These are phyloP conservation scores for Mastacembelus armatus DNA, from an alignment of 2,797 vertebrate genomes.

Conservation along the genomic window DNA sequence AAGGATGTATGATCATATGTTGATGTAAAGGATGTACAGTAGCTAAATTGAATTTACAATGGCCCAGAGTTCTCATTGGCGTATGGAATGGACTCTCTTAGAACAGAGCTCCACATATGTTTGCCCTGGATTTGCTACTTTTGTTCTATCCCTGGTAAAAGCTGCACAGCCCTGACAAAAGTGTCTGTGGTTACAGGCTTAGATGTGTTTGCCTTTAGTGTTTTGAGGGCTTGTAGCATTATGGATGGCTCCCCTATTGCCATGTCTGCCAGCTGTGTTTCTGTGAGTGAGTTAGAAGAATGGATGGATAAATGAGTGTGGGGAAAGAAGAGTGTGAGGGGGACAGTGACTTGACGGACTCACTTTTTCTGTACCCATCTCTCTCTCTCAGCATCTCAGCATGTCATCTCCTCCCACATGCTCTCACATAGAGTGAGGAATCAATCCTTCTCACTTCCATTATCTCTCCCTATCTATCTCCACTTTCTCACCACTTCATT, in stretches of 20 bases:
- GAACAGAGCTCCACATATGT: slow-evolving; percentile 4
- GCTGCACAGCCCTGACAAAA: slow-evolving; percentile 4
- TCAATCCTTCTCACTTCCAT: slow-evolving; percentile 79
- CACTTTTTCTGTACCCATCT: slow-evolving; percentile 59
- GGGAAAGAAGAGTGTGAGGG: slow-evolving; percentile 28
- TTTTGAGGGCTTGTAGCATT: slow-evolving; percentile 15
- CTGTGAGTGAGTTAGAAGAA: not conserved
- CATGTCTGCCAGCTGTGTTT: slow-evolving; percentile 18
- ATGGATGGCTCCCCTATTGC: slow-evolving; percentile 1
- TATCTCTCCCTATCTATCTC: slow-evolving; percentile 69
- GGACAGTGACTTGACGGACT: slow-evolving; percentile 57
- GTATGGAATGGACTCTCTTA: slow-evolving; percentile 11
- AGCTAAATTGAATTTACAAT: slow-evolving; percentile 14
- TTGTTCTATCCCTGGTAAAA: slow-evolving; percentile 28
- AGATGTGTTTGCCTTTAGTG: slow-evolving; percentile 28
- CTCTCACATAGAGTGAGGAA: slow-evolving; percentile 78
- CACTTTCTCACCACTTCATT: slow-evolving; percentile 69
- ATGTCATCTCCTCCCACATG: slow-evolving; percentile 78
- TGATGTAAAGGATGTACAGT: not conserved
- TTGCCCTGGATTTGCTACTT: slow-evolving; percentile 30
- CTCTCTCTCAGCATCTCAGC: slow-evolving; percentile 60
- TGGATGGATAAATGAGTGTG: slow-evolving; percentile 8
- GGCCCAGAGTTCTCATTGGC: slow-evolving; percentile 6
- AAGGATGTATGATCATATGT: not conserved
- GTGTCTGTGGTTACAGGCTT: slow-evolving; percentile 1